Evolutionary conservation across 1,140 invertebrate genomes (phyloP).

Genomic region (Homalodisca vitripennis): DNA sequence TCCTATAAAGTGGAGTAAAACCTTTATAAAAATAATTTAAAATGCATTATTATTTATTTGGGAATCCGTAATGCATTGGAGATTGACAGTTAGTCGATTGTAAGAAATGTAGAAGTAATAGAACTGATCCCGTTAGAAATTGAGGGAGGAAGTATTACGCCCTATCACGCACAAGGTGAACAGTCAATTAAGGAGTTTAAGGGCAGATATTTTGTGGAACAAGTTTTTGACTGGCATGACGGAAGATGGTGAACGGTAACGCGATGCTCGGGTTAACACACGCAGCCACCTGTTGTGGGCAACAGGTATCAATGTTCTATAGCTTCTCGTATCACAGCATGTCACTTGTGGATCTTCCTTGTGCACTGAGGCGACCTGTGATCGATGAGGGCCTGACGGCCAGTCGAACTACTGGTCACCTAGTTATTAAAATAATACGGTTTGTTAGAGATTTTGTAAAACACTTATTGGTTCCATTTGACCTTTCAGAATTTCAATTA

Average conservation of each 20-base stretch:
- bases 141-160: background rate
- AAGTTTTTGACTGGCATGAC: slow-evolving; percentile 17
- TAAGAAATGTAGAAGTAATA: background rate
- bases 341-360: no score
- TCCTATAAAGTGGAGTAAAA: background rate
- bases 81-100: no score
- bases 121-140: background rate
- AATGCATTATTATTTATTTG: no score
- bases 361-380: no score
- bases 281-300: slow-evolving; percentile 1
- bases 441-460: no score
- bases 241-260: background rate
- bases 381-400: no score
- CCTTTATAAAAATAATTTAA: no score
- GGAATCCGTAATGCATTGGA: no score
- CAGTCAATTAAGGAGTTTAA: background rate
- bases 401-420: no score
- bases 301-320: background rate
- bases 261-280: background rate
- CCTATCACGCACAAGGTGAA: background rate
- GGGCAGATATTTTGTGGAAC: slow-evolving; percentile 3
- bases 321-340: background rate
- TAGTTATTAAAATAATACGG: no score
- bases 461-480: no score
- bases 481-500: no score